Percentiles rank a stretch among this genome's conserved stretches.
phyloP scores from a whole-genome alignment of 2,888 invertebrate genomes.

The Calliphora vomitoria region DNA sequence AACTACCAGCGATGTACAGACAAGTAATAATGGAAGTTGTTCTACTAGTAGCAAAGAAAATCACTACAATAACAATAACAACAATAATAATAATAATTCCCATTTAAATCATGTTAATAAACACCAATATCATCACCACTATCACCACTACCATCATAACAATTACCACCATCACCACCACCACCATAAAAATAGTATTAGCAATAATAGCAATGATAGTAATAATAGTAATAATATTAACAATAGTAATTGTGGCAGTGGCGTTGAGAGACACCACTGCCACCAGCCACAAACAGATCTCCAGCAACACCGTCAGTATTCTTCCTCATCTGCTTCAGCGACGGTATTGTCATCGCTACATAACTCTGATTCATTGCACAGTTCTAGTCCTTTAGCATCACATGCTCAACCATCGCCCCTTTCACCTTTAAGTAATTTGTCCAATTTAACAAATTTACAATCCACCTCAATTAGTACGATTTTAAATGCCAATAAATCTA shows the following conservation, averaged over 20 bases:
- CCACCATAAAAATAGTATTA: slow-evolving; percentile 50
- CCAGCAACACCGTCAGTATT: background rate
- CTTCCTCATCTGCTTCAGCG: slow-evolving; percentile 18
- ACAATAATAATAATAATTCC: slow-evolving; percentile 81
- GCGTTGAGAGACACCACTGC: slow-evolving; percentile 49
- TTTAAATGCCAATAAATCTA: slow-evolving; percentile 45
- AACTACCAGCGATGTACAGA: slow-evolving; percentile 84
- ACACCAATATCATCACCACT: slow-evolving; percentile 77
- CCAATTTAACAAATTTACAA: slow-evolving; percentile 56
- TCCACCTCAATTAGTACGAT: slow-evolving; percentile 26
- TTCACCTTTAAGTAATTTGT: slow-evolving; percentile 50
- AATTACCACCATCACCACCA: slow-evolving; percentile 68
- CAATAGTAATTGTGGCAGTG: slow-evolving; percentile 37
- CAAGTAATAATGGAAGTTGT: slow-evolving; percentile 81
- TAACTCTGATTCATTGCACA: slow-evolving; percentile 27
- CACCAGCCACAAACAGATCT: slow-evolving; percentile 44
- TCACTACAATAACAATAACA: slow-evolving; percentile 83
- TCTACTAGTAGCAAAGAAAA: slow-evolving; percentile 81
- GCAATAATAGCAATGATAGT: background rate
- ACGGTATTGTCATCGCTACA: background rate
- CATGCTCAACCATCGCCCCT: slow-evolving; percentile 33
- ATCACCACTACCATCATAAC: slow-evolving; percentile 75
- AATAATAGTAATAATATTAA: slow-evolving; percentile 43
- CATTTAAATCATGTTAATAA: slow-evolving; percentile 77
- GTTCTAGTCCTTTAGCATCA: slow-evolving; percentile 16